Base-by-base conservation (phyloP, 1,140 invertebrate genomes). In the Diplogasteroides magnus region DNA sequence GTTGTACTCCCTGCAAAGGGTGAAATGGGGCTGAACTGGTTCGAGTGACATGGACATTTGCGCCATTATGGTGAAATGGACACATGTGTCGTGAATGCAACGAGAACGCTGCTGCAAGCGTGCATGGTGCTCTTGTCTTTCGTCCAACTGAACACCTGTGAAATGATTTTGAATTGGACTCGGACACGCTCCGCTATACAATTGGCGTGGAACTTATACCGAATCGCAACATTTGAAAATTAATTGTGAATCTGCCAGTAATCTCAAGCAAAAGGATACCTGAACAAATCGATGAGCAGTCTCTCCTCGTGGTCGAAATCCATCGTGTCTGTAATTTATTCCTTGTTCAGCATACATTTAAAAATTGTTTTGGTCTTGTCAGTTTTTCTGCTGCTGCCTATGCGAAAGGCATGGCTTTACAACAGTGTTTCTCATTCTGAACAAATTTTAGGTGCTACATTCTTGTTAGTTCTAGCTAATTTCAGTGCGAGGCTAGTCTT, bases 251-350 rank as follows among this genome's bases (percentile, higher is more conserved):
- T 11, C 19, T 48, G 37, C 6, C 6, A 48, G 19, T 48, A 48
- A 48, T 48, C 6, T 11, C 37, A 11, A 19, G n/a, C n/a, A n/a
- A n/a, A n/a, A n/a, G n/a, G n/a, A n/a, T n/a, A 48, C 37, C 72
- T 29, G 86, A 98, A 98, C 68, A 98, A 88, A 86, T 98, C 93
- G 77, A 94, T 88, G 66, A 98, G 93, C 80, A 98, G 86, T 77
- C 92, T 88, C 85, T 96, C 93, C 85, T 96, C 93, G 55, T 75
- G 73, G 31, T 78, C 73, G 37, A 48, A 48, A 11, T 48, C 37
- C 6, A 48, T 11, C 37, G 37, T 48, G 37, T 48, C 37, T 48
- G 37, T 11, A 48, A 48, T 11, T 11, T 11, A 48, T 19, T 11
- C 19, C 37, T n/a, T n/a, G n/a, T n/a, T n/a, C n/a, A n/a, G n/a